Evolutionary conservation across 2,797 vertebrate genomes (phyloP), one percentile per base, ranked within the genome.

Genomic region (Tarsius wallacei): DNA sequence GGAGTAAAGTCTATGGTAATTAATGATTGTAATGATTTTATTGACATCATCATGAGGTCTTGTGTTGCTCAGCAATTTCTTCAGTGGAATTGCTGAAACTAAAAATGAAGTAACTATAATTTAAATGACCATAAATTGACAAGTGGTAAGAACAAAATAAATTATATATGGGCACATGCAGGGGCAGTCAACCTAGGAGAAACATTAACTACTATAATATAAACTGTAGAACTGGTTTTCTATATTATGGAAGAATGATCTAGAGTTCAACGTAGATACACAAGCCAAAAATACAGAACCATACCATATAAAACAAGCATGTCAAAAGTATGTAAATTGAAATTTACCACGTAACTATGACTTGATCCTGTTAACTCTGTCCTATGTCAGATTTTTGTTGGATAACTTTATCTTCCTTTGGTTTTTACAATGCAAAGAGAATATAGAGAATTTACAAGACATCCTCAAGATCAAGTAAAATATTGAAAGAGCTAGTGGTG

Each of bases 1-100:
- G 86, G 28, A 76, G 55, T 87, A 66, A 31, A 87, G 28, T 77
- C 68, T 76, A 0, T 93, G 70, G 12, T 76, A 89, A 74, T 85
- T 85, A 90, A 28, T 89, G 74, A 24, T 93, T 96, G 81, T 70
- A 36, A 42, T 42, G 42, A 42, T 42, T 42, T 42, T 33, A 7
- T 51, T 86, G 59, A 6, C 51, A 55, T 95, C 55, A 74, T 73
- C 59, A 31, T 63, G 71, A 93, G 78, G 22, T 57, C 74, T 83
- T 80, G 26, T 91, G 28, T 95, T 95, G 36, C 33, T 94, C 51
- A 87, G 24, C 83, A 70, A 78, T 95, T 94, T 94, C 71, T 81
- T 61, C 42, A 88, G 68, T 90, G 66, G 93, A 94, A 91, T 71
- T 74, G 70, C 47, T 90, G 53, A 90, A 88, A 90, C 77, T 83